Evolutionary conservation across 1,140 invertebrate species (phyloP), one percentile per base, ranked within the genome.

Genomic region (Venturia canescens): DNA sequence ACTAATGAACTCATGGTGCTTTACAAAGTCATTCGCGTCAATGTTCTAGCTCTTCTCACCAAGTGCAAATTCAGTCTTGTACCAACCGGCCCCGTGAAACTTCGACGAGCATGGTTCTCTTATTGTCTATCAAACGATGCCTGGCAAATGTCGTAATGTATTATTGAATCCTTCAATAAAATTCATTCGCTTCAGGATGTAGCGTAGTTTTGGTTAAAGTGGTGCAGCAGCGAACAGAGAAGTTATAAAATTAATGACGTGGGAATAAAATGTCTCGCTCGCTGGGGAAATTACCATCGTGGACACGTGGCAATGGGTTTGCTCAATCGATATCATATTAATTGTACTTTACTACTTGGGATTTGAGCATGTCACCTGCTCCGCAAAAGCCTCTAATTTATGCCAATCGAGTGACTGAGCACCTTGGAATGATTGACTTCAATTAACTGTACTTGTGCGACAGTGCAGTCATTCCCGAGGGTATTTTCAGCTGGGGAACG

Each of bases 1-100:
- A 74, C 79, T 83, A 83, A 86, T 84, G 85, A 86, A 84, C 26
- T 48, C 29, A 63, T 31, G 23, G n/a, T 23, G 23, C 60, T 26
- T 63, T 63, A 63, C 23, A 26, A 63, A 21, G 21, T 11, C 9
- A 26, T 63, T 26, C 23, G 23, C 23, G 21, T 6, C n/a, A 26
- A 26, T 63, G 21, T 26, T 23, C 11, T 2, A n/a, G 21, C 23
- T 63, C 3, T 23, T n/a, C 50, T 21, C 18, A 53, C 4, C 16
- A 53, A 21, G 16, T 7, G 18, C n/a, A 53, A n/a, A 53, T 21
- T 21, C 18, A n/a, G 50, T 4, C 16, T 53, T 18, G 50, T 53
- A 21, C 18, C 18, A 53, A 18, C 1, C n/a, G 50, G 16, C 16
- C 7, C 50, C 1, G 16, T 53, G 18, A 53, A 53, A 53, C 50